Percentiles rank a stretch among this genome's conserved stretches.
phyloP scores from a whole-genome alignment of 1,140 invertebrate genomes.

The Batillaria attramentaria region DNA sequence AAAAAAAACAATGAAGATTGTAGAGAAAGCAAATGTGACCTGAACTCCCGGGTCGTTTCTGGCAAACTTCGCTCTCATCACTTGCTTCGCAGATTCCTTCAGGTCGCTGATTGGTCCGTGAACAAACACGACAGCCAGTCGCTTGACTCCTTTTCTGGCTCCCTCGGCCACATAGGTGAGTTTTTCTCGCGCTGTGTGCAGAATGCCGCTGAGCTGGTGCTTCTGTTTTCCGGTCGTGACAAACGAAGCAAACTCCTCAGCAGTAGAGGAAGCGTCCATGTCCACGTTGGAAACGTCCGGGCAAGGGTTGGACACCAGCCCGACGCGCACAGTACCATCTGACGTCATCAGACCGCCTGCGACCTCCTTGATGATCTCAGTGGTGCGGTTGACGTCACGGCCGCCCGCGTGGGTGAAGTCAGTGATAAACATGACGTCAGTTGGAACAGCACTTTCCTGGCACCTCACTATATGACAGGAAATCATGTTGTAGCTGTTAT shows the following conservation, averaged over 20 bases:
- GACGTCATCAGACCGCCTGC: conserved; percentile 18
- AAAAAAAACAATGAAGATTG: too few relatives aligned
- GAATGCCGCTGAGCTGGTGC: background rate
- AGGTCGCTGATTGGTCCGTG: conserved; percentile 31
- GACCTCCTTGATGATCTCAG: conserved; percentile 20
- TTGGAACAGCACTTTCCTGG: background rate
- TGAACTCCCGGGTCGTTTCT: background rate
- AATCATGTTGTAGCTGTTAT: background rate
- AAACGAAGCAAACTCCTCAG: conserved; percentile 6
- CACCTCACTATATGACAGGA: background rate
- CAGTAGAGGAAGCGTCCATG: background rate
- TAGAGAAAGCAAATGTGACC: too few relatives aligned
- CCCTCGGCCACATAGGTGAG: background rate
- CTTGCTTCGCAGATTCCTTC: background rate
- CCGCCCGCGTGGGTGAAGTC: conserved; percentile 25
- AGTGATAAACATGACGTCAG: conserved; percentile 40
- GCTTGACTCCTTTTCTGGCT: conserved; percentile 4
- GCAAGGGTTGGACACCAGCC: conserved; percentile 23
- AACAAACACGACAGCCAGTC: conserved; percentile 16
- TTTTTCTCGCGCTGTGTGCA: background rate
- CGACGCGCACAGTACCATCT: conserved; percentile 27
- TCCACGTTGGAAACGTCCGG: conserved; percentile 14
- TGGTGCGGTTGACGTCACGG: conserved; percentile 5
- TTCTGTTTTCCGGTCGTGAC: background rate
- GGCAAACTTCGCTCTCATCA: conserved; percentile 7